A percentile compares a stretch with the other conserved stretches of the same genome.
These are phyloP conservation scores for Spheniscus mendiculus DNA, from an alignment of 2,113 vertebrate species.

Conservation along the genomic window DNA sequence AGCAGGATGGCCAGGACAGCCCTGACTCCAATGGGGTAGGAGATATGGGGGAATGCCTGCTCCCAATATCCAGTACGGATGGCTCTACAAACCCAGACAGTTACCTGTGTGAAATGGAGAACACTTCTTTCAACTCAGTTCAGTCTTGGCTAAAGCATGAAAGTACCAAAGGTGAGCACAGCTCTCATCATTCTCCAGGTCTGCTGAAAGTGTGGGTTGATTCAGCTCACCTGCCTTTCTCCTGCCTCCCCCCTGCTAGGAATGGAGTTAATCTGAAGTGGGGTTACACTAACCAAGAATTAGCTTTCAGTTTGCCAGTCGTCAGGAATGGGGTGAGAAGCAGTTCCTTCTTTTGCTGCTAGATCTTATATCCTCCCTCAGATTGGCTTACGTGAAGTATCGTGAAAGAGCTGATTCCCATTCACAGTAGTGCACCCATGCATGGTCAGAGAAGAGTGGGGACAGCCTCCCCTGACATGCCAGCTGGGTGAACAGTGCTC, in stretches of 20 bases:
- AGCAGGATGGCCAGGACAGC: conserved; percentile 55
- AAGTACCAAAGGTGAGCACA: conserved; percentile 68
- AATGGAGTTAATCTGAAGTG: background rate
- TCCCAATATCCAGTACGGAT: conserved; percentile 52
- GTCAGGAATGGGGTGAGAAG: background rate
- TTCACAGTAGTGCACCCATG: background rate
- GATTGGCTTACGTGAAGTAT: background rate
- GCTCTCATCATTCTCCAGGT: background rate
- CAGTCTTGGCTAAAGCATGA: conserved; percentile 78
- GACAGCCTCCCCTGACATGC: background rate
- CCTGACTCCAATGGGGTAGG: conserved; percentile 38
- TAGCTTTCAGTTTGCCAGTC: background rate
- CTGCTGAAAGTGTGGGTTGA: background rate
- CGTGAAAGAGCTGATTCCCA: background rate
- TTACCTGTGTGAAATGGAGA: conserved; percentile 74
- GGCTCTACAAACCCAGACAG: conserved; percentile 51
- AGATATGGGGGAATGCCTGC: conserved; percentile 64
- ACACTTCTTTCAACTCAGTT: conserved; percentile 67
- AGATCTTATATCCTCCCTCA: background rate
- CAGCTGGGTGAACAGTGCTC: background rate
- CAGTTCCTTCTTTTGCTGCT: background rate
- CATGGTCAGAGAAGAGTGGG: background rate
- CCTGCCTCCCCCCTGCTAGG: background rate
- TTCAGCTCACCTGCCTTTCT: background rate
- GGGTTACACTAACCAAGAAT: background rate